Evolutionary conservation across 2,888 invertebrate species (phyloP).

Genomic region (Agrotis puta): DNA sequence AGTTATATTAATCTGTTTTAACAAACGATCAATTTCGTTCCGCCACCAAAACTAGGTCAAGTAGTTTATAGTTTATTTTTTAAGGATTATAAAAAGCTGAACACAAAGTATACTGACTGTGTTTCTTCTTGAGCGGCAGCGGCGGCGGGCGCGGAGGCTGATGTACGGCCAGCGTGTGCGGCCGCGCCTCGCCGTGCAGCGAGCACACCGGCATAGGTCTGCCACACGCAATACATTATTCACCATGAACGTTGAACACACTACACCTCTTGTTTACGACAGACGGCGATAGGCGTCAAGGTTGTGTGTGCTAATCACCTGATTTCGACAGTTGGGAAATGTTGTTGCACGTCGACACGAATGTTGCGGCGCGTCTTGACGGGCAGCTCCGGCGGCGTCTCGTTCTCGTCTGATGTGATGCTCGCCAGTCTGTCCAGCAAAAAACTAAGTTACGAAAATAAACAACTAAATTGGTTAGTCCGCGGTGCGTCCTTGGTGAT

Average conservation of each 20-base stretch:
- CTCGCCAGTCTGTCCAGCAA: conserved; percentile 79
- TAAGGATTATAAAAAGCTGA: conserved; percentile 5
- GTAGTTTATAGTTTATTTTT: conserved; percentile 33
- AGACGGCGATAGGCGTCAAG: conserved; percentile 35
- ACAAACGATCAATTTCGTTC: conserved; percentile 43
- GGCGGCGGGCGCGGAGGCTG: conserved; percentile 95
- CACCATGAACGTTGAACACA: conserved; percentile 25
- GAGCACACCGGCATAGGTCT: conserved; percentile 82
- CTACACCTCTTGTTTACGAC: conserved; percentile 8
- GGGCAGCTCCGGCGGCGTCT: conserved; percentile 92
- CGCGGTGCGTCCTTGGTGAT: conserved; percentile 50
- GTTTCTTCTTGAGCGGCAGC: conserved; percentile 97
- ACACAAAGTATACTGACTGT: conserved; percentile 94
- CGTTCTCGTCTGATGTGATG: conserved; percentile 86
- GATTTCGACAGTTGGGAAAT: conserved; percentile 86
- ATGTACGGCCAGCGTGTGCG: conserved; percentile 88
- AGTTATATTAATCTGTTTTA: conserved; percentile 28
- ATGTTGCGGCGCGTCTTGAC: conserved; percentile 89
- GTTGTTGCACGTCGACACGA: conserved; percentile 88
- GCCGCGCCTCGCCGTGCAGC: conserved; percentile 86
- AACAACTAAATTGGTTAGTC: conserved; percentile 44
- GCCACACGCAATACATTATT: conserved; percentile 11
- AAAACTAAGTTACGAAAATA: conserved; percentile 59
- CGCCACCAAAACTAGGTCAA: conserved; percentile 60
- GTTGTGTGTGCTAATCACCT: conserved; percentile 72